Percentiles rank a stretch among this genome's conserved stretches.
Evolutionary conservation across 2,797 vertebrate species (phyloP).

Genomic region (Ceryle rudis): DNA sequence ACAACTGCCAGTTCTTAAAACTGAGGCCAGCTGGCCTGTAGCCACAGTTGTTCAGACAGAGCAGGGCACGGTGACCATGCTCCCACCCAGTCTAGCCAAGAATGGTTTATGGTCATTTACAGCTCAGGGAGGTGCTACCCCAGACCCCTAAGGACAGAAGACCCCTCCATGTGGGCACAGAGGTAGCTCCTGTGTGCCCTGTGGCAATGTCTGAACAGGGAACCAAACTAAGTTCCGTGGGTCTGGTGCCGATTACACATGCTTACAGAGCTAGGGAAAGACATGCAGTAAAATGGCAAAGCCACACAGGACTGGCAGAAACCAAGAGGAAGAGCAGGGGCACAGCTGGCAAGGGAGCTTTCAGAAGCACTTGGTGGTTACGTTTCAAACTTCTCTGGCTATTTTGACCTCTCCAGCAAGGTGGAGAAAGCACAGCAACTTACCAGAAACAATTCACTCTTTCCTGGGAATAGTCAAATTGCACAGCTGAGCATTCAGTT

Average conservation of each 20-base stretch:
- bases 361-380: background rate
- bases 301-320: background rate
- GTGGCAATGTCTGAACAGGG: background rate
- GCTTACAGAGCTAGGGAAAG: background rate
- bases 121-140: background rate
- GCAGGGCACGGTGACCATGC: background rate
- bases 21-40: background rate
- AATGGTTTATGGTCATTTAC: background rate
- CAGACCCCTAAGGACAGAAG: rapidly evolving
- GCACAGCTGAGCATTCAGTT: constrained; percentile 91
- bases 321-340: background rate
- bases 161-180: background rate
- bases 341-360: background rate
- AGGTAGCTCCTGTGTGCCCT: background rate
- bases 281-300: background rate
- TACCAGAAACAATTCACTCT: constrained; percentile 98
- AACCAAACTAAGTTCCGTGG: background rate
- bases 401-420: background rate
- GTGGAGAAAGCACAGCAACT: constrained; percentile 44
- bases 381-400: background rate
- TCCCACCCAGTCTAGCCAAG: rapidly evolving
- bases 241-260: background rate
- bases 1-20: background rate
- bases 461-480: constrained; percentile 97
- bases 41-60: background rate